Evolutionary conservation across 2,113 vertebrate genomes (phyloP), one percentile per base, ranked within the genome.

Genomic region (Enhydra lutris): DNA sequence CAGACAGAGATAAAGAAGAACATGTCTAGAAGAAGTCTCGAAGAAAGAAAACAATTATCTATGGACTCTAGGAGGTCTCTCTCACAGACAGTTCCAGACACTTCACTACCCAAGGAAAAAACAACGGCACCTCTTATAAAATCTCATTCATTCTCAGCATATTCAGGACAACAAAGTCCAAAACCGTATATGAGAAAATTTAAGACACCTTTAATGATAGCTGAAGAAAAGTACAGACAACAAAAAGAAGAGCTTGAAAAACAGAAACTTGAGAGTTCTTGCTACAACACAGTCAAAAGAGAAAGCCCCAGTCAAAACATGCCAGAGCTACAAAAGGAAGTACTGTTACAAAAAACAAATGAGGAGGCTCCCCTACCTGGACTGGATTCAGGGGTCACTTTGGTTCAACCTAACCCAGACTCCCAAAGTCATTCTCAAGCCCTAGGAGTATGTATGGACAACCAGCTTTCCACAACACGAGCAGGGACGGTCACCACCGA

Each of bases 171-270:
- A 74, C 97, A 97, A 96, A 98, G 98, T 97, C 98, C 98, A n/a
- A 99, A 99, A 95, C 98, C 99, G 7, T 99, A 99, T 65, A 91
- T 97, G 71, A 99, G 98, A 97, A 99, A 99, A 99, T 99, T 99
- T 97, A 99, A 99, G 98, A 99, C 99, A 21, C 99, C 99, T 63
- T 98, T 99, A 98, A 99, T 99, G 98, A 99, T 99, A 96, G 99
- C 99, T 59, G 99, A 99, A 98, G 99, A 99, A 98, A 99, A 99
- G 95, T 99, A 98, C 83, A 98, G 99, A 63, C 99, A 99, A 84
- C 98, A 99, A 89, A 99, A 31, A 93, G 99, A 99, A 52, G 99
- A 99, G 81, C 98, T 97, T 95, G 99, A 99, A 73, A 99, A 95
- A 91, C 98, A 95, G 90, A 99, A 96, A 96, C 98, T 86, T 14